Conservation (phyloP, 1,140 invertebrate species). For the Bombus breviceps region DNA sequence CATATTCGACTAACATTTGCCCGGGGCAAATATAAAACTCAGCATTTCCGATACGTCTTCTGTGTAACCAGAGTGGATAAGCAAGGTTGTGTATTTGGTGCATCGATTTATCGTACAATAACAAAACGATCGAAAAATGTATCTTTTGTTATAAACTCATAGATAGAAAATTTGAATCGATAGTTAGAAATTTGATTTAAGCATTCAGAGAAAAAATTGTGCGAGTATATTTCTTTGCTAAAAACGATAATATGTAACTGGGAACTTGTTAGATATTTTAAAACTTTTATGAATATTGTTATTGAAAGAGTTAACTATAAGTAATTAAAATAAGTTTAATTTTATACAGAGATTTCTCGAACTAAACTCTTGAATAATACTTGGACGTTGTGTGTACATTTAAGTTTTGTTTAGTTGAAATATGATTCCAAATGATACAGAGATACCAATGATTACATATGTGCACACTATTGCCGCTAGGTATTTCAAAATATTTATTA, state of each 20-base stretch:
- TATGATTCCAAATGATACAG: neutral
- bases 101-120: neutral
- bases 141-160: neutral
- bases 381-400: neutral
- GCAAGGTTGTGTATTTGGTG: no score
- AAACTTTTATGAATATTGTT: no score
- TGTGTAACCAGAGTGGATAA: neutral
- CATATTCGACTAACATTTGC: conserved; percentile 31
- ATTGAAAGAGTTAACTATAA: no score
- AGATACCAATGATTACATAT: neutral
- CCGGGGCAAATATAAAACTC: conserved; percentile 6
- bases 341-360: no score
- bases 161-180: neutral
- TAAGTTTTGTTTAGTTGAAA: neutral
- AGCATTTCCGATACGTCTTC: neutral
- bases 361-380: no score
- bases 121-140: neutral
- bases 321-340: neutral
- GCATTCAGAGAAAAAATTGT: neutral
- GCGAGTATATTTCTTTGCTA: no score
- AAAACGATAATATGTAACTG: no score
- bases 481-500: neutral
- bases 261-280: no score
- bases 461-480: neutral
- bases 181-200: neutral